Percentiles rank a stretch among this genome's conserved stretches.
These are phyloP conservation scores for Ptychadena robeensis DNA, from an alignment of 2,797 vertebrate genomes.

Conservation along the genomic window DNA sequence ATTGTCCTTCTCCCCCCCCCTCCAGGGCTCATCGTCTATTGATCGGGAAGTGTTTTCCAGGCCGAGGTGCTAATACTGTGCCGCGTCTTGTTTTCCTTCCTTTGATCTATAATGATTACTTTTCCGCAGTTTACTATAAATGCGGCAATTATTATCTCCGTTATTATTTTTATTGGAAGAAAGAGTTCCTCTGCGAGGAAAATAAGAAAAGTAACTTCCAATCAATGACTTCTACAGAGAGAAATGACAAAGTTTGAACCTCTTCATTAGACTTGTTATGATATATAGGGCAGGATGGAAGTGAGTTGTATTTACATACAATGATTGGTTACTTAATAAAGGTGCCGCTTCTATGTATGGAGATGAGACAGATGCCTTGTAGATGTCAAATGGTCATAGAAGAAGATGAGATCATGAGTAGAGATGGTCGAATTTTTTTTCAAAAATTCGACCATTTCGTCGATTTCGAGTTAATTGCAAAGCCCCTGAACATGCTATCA, in stretches of 20 bases:
- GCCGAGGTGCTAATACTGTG: conserved; percentile 3
- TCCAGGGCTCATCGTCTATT: conserved; percentile 31
- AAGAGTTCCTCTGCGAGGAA: neutral
- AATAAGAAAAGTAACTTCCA: neutral
- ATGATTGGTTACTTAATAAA: neutral
- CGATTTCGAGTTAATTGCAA: too few relatives aligned
- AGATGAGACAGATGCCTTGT: too few relatives aligned
- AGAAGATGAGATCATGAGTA: too few relatives aligned
- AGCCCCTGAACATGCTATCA: too few relatives aligned
- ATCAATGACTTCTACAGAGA: neutral
- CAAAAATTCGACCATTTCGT: too few relatives aligned
- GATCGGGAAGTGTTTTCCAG: conserved; percentile 45
- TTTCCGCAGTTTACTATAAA: conserved; percentile 22
- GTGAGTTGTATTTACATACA: neutral
- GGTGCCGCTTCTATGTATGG: neutral
- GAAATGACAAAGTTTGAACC: neutral
- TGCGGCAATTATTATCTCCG: conserved; percentile 14
- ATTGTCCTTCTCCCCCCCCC: conserved; percentile 8
- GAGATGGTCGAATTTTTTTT: too few relatives aligned
- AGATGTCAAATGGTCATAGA: too few relatives aligned
- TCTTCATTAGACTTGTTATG: neutral
- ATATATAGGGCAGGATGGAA: neutral
- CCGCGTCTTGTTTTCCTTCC: conserved; percentile 25
- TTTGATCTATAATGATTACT: conserved; percentile 20
- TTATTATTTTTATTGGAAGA: conserved; percentile 30